phyloP scores from a whole-genome alignment of 1,140 invertebrate species.

The Alviniconcha marisindica region DNA sequence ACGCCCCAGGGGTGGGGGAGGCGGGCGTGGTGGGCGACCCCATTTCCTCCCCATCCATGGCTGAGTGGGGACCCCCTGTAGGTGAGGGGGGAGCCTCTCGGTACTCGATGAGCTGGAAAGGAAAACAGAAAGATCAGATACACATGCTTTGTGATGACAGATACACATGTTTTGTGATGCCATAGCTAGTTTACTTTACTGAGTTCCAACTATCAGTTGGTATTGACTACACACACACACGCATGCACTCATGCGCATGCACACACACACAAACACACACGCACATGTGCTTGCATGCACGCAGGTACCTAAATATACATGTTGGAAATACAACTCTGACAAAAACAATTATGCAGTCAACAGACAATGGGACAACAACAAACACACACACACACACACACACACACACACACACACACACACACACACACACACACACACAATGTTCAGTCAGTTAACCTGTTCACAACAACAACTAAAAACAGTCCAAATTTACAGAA shows the following conservation, averaged over 20 bases:
- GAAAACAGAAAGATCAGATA: slow-evolving; percentile 7
- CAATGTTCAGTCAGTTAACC: background rate
- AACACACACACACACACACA: no score
- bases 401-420: background rate
- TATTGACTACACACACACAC: no score
- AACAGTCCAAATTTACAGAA: background rate
- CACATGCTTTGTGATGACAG: background rate
- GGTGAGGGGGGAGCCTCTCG: slow-evolving; percentile 69
- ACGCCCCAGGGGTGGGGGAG: slow-evolving; percentile 46
- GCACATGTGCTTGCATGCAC: no score
- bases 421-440: background rate
- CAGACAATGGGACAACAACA: no score
- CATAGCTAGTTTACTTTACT: background rate
- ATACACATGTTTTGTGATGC: background rate
- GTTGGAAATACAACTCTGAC: no score
- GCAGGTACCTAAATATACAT: no score
- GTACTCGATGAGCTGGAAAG: slow-evolving; percentile 71
- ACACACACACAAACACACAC: no score
- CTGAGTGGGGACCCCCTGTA: slow-evolving; percentile 55
- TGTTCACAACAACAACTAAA: background rate
- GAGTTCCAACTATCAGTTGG: background rate
- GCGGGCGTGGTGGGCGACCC: slow-evolving; percentile 62
- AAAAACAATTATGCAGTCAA: no score
- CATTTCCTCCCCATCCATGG: slow-evolving; percentile 58
- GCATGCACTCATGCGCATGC: no score